Base-by-base conservation (phyloP, 2,113 vertebrate species). In the Mesembrinibis cayennensis region DNA sequence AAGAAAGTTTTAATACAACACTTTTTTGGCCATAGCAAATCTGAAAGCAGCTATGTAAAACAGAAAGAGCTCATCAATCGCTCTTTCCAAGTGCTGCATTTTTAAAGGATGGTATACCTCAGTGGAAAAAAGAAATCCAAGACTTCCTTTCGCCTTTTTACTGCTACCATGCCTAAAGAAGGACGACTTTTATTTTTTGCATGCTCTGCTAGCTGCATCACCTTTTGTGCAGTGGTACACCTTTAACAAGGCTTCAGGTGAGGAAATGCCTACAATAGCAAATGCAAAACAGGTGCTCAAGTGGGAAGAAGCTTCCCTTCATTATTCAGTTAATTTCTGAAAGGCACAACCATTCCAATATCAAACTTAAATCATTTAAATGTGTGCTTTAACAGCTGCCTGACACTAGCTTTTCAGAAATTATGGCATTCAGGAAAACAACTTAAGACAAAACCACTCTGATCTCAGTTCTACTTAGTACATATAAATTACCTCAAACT, bases 131-230 rank as follows among this genome's bases (percentile, higher is more conserved):
- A 52, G 70, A 76, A 70, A 77, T 11, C 16, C 27, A 22, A 22
- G 34, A 10, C 25, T 59, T 53, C 34, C n/a, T 13, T 78, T 16
- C 32, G 58, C 52, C 34, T 32, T 23, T 58, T 50, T 10, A 21
- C 55, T 52, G 65, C 79, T 78, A 32, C 26, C 15, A 3, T 8
- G 21, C 65, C 58, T 77, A 38, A 20, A 45, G 62, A 21, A 42
- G 30, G 76, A 52, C 20, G 9, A 5, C 15, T 19, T 21, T 19
- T 17, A 27, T 9, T 21, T 65, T 23, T 21, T 18, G 11, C 49
- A 38, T 0, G 0, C 50, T 34, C 36, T n/a, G 32, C 22, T 50
- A 63, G 32, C 36, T 61, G 50, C 32, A 42, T 3, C 26, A 2
- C 34, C 10, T 38, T 29, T 36, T 32, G 49, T 34, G 32, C 87